phyloP scores from a whole-genome alignment of 1,140 invertebrate genomes.

The Mactra quadrangularis region DNA sequence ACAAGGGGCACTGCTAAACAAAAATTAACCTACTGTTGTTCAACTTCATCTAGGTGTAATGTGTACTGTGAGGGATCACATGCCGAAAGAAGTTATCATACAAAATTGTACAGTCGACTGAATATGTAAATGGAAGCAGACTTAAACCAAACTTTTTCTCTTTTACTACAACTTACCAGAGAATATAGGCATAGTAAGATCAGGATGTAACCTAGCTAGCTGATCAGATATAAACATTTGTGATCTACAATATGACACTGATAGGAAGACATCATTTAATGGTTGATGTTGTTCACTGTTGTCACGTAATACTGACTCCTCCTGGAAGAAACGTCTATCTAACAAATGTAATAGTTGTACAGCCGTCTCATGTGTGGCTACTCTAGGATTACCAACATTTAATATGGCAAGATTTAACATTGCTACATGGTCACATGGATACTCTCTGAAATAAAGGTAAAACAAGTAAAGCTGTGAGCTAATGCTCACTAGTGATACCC shows the following conservation, averaged over 20 bases:
- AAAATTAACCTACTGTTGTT: no score
- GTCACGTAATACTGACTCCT: conserved; percentile 73
- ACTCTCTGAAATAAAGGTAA: conserved; percentile 89
- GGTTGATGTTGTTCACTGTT: conserved; percentile 73
- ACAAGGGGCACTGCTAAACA: no score
- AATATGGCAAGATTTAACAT: conserved; percentile 98
- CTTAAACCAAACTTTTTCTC: no score
- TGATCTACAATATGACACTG: conserved; percentile 94
- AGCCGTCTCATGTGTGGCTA: conserved; percentile 95
- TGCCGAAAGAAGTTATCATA: no score
- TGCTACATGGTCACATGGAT: conserved; percentile 99
- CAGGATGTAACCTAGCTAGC: conserved; percentile 96
- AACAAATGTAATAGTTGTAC: conserved; percentile 96
- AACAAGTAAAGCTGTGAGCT: no score
- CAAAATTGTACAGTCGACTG: no score
- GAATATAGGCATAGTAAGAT: conserved; percentile 99
- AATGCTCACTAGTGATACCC: no score
- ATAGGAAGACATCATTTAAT: conserved; percentile 91
- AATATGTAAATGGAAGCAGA: no score
- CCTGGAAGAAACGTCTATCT: conserved; percentile 95
- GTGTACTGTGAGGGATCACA: no score
- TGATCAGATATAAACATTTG: conserved; percentile 96
- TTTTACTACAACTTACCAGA: no score
- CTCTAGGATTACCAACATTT: conserved; percentile 96
- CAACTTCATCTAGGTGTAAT: no score